Base-by-base conservation (phyloP, 2,888 invertebrate genomes). In the Epinotia bilunana region DNA sequence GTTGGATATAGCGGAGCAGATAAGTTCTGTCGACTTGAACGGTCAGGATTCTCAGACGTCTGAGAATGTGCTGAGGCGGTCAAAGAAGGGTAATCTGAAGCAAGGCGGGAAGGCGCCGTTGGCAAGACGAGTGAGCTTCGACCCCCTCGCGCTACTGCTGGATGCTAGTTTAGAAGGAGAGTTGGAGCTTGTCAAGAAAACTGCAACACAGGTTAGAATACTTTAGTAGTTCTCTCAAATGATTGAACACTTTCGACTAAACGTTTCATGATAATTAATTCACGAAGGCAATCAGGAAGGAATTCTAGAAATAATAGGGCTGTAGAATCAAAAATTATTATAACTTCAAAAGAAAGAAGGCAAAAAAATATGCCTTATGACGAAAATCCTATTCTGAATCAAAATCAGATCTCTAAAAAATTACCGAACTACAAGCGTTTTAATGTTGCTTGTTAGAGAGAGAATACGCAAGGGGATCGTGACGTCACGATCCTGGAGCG, bases 121-220 rank as follows among this genome's bases (percentile, higher is more conserved):
- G 53, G 95, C 97, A 5, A 95, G 98, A 79, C 95, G 99, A 76
- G 99, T 99, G 55, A 99, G 98, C 88, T 99, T 99, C 87, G 99
- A 99, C 95, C 99, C 99, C 23, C 95, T 99, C 83, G 99, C 99
- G 0, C 95, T 99, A 68, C 95, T 99, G 67, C 94, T 99, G 84
- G 99, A 99, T 91, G 99, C 99, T 63, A 99, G 99, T 83, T 95
- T 99, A 80, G 99, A 99, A 91, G 99, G 99, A 60, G 99, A 99
- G 90, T 95, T 99, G 86, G 99, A 99, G 86, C 95, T 99, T 79
- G 99, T 99, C 57, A 98, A 97, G 93, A 98, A 98, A 91, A 99
- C 99, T 67, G 99, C 99, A 76, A 96, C 97, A 87, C 97, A 99
- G 95, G 97, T 96, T 85, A 79, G 74, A 70, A 33, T 39, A 9